Conservation (phyloP, 23 tunicate species). For the Halocynthia roretzi region DNA sequence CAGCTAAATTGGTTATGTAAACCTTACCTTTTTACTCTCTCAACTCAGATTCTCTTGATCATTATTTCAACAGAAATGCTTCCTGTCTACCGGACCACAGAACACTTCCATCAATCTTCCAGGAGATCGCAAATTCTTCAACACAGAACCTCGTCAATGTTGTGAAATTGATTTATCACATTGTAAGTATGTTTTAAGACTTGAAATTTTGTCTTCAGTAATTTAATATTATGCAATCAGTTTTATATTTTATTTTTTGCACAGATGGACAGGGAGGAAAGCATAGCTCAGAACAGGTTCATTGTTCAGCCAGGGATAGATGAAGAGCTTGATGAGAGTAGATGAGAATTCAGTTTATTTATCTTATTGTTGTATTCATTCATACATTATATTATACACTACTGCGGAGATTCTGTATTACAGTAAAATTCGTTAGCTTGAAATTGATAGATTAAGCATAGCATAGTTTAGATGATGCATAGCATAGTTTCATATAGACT, state of each 20-base stretch:
- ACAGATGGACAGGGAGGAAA: slow-evolving; percentile 49
- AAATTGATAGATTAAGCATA: background rate
- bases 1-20: too few species aligned
- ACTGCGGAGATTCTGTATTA: too few species aligned
- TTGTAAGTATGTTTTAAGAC: slow-evolving; percentile 3
- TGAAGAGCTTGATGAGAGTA: slow-evolving; percentile 43
- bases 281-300: slow-evolving; percentile 48
- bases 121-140: slow-evolving; percentile 30
- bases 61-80: slow-evolving; percentile 1
- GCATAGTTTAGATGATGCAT: too few species aligned
- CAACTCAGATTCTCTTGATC: too few species aligned
- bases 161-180: slow-evolving; percentile 34
- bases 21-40: too few species aligned
- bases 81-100: background rate
- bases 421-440: background rate
- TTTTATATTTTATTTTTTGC: background rate
- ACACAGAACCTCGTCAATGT: slow-evolving; percentile 39
- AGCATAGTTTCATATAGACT: background rate
- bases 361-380: too few species aligned
- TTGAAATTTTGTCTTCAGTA: background rate
- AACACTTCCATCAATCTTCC: slow-evolving; percentile 35
- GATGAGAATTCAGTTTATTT: background rate
- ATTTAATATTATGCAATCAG: background rate
- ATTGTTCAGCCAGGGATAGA: slow-evolving; percentile 62
- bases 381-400: too few species aligned